Base-by-base conservation (phyloP, 2,797 vertebrate species). In the Parauchenoglanis ngamensis region DNA sequence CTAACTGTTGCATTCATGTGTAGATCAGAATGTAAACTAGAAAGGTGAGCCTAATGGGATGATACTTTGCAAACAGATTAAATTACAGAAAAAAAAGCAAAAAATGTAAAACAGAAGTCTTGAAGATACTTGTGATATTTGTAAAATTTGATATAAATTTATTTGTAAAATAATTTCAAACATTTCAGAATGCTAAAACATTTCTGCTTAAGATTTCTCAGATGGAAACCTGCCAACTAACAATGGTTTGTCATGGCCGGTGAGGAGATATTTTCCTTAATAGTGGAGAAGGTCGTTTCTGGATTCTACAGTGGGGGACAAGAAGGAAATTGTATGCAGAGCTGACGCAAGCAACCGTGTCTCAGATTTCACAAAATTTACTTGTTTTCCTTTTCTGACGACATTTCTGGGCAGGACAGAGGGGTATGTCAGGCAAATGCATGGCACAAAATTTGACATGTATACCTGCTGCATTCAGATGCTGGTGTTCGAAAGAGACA, bases 1-100 rank as follows among this genome's bases (percentile, higher is more conserved):
- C 12, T 70, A 88, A 84, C 65, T 54, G 72, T 88, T 68, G 84
- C 81, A 83, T 67, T 46, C 87, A 87, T 89, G 87, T 91, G 86
- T 79, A 90, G 90, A 90, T 90, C 86, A 89, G 89, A 91, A 59
- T 77, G 75, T 56, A n/a, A 25, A 7, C 3, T n/a, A 52, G 46
- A 75, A 75, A n/a, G 0, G 7, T 52, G 7, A 77, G 49, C 54
- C 13, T 77, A 77, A 77, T 57, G 3, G 3, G 17, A 56, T 12
- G 17, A 15, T 19, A 44, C 31, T 21, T 21, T 40, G 40, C 19
- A 72, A 12, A 28, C 44, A 75, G 44, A n/a, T 77, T 77, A 19
- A 56, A 21, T 80, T 8, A 19, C 7, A 19, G 7, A 56, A 61
- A 70, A 83, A 86, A 65, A 44, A 70, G 87, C 70, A 83, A 54